phyloP scores from a whole-genome alignment of 2,113 vertebrate species.

The Scomber japonicus region DNA sequence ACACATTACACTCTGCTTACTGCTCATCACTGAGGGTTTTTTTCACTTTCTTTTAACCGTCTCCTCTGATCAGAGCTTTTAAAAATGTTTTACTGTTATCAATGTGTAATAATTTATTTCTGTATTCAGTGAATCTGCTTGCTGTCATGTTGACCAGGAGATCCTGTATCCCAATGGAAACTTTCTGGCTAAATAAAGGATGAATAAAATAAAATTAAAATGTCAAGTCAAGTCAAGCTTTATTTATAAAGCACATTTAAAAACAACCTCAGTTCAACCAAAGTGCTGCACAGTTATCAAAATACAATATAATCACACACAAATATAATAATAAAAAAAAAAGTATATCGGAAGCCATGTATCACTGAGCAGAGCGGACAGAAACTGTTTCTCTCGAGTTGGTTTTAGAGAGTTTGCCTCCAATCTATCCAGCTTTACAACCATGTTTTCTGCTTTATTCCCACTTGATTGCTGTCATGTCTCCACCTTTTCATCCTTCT shows the following conservation, averaged over 20 bases:
- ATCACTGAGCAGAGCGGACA: conserved; percentile 25
- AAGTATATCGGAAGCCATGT: conserved; percentile 52
- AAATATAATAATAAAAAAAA: too few relatives aligned
- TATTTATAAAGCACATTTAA: too few relatives aligned
- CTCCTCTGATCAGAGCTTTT: conserved; percentile 51
- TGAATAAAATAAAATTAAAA: too few relatives aligned
- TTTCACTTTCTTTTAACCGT: neutral
- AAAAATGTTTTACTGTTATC: conserved; percentile 48
- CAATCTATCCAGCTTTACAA: conserved; percentile 29
- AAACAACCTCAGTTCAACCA: too few relatives aligned
- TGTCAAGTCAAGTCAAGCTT: neutral
- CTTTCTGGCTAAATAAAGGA: too few relatives aligned
- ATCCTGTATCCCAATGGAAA: too few relatives aligned
- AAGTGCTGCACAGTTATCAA: too few relatives aligned
- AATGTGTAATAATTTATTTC: conserved; percentile 69
- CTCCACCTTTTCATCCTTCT: neutral
- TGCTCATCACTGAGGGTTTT: conserved; percentile 2
- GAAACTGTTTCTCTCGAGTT: conserved; percentile 12
- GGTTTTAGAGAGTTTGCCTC: conserved; percentile 20
- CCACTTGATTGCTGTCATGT: neutral
- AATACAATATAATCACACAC: too few relatives aligned
- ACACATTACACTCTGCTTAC: conserved; percentile 18
- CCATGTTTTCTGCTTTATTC: conserved; percentile 13
- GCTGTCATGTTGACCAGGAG: too few relatives aligned
- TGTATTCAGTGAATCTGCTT: conserved; percentile 38